phyloP scores from a whole-genome alignment of 2,888 invertebrate species.

The Lucinisca nassula region DNA sequence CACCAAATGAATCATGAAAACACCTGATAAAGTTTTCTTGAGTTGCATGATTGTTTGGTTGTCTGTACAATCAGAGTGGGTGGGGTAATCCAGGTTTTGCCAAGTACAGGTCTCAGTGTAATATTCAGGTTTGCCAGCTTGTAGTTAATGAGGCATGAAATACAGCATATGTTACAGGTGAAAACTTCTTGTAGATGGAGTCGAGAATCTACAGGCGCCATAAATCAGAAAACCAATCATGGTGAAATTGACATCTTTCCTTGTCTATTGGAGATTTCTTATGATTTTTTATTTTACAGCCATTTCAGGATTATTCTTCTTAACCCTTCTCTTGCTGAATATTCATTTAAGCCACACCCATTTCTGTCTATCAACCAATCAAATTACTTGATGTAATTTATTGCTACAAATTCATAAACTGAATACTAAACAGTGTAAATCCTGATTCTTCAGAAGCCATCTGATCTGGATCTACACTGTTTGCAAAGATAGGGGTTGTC shows the following conservation, averaged over 20 bases:
- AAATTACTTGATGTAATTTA: not conserved
- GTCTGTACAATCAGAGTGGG: not conserved
- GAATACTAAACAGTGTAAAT: not conserved
- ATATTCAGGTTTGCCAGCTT: not conserved
- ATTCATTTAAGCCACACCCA: not conserved
- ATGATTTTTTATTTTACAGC: no score
- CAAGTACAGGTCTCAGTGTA: not conserved
- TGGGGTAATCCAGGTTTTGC: not conserved
- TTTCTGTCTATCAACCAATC: not conserved
- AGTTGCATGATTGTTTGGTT: not conserved
- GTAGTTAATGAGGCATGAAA: not conserved
- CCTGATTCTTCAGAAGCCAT: not conserved
- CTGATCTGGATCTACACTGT: no score
- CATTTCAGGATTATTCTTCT: no score
- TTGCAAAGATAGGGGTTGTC: no score
- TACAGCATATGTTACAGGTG: not conserved
- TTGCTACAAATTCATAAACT: not conserved
- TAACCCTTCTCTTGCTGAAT: not conserved
- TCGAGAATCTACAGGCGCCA: not conserved
- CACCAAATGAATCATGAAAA: no score
- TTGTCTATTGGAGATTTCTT: not conserved
- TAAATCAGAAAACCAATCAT: not conserved
- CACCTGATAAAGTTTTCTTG: not conserved
- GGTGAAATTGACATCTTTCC: not conserved
- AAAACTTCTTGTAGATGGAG: not conserved